A percentile compares a stretch with the other conserved stretches of the same genome.
phyloP scores from a whole-genome alignment of 2,888 invertebrate genomes.

The Habroteleia sp. region DNA sequence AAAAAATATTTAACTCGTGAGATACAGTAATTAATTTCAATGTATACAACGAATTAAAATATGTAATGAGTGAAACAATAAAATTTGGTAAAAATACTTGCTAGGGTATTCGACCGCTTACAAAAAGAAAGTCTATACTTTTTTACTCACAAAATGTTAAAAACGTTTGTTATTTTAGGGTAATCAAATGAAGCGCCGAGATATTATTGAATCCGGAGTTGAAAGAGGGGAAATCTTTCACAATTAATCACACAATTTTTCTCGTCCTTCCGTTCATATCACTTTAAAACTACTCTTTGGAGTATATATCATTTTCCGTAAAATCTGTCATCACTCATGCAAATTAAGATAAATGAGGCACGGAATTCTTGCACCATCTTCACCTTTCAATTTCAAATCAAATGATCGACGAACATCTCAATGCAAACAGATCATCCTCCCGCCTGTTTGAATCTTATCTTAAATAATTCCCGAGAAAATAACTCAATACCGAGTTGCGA shows the following conservation, averaged over 20 bases:
- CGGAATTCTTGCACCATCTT: constrained; percentile 1
- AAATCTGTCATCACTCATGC: constrained; percentile 24
- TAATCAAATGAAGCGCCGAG: too few relatives aligned
- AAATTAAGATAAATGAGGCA: constrained; percentile 31
- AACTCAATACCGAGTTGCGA: constrained; percentile 2
- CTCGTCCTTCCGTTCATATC: constrained; percentile 1
- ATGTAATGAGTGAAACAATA: too few relatives aligned
- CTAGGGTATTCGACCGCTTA: too few relatives aligned
- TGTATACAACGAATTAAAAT: too few relatives aligned
- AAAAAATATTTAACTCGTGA: too few relatives aligned
- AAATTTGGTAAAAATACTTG: too few relatives aligned
- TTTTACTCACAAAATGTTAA: too few relatives aligned
- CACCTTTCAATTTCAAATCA: constrained; percentile 24
- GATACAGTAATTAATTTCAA: too few relatives aligned
- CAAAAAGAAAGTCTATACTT: too few relatives aligned
- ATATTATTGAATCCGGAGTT: not conserved
- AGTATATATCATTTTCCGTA: constrained; percentile 12
- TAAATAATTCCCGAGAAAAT: constrained; percentile 9
- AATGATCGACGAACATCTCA: constrained; percentile 30
- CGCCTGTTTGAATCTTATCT: not conserved
- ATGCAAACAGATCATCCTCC: constrained; percentile 10
- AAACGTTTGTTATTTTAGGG: too few relatives aligned
- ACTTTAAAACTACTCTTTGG: constrained; percentile 8
- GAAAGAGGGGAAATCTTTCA: constrained; percentile 1
- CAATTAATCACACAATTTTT: constrained; percentile 24